Percentiles rank a stretch among this genome's conserved stretches.
Conservation (phyloP, 2,113 vertebrate species). For the Aegypius monachus region DNA sequence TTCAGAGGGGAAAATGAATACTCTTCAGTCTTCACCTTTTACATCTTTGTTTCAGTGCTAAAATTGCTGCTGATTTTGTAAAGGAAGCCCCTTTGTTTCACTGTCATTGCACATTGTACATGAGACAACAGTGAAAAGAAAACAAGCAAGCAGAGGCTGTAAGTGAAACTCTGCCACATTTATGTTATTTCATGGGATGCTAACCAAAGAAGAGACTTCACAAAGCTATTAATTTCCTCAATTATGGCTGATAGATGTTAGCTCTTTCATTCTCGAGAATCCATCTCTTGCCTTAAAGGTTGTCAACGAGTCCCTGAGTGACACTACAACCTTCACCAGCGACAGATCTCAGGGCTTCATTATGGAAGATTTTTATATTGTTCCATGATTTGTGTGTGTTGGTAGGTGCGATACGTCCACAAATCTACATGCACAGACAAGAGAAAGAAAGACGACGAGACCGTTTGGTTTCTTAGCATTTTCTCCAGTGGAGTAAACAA, state of each 20-base stretch:
- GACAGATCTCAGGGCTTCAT: background rate
- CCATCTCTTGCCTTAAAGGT: constrained; percentile 9
- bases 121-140: background rate
- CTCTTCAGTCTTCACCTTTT: background rate
- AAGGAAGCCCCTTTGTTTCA: background rate
- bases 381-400: constrained; percentile 9
- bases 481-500: background rate
- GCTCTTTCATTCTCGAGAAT: background rate
- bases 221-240: constrained; percentile 56
- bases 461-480: background rate
- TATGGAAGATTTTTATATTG: background rate
- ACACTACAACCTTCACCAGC: background rate
- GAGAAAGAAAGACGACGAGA: background rate
- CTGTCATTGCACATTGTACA: background rate
- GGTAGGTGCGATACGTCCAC: background rate
- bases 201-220: constrained; percentile 18
- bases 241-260: constrained; percentile 53
- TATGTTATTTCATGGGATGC: constrained; percentile 18
- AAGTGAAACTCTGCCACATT: background rate
- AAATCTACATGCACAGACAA: background rate
- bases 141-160: background rate
- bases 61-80: background rate
- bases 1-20: background rate
- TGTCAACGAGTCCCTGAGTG: constrained; percentile 42
- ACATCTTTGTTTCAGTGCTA: background rate